Evolutionary conservation across 2,888 invertebrate species (phyloP), one percentile per base, ranked within the genome.

Genomic region (Drosophila antonietae): DNA sequence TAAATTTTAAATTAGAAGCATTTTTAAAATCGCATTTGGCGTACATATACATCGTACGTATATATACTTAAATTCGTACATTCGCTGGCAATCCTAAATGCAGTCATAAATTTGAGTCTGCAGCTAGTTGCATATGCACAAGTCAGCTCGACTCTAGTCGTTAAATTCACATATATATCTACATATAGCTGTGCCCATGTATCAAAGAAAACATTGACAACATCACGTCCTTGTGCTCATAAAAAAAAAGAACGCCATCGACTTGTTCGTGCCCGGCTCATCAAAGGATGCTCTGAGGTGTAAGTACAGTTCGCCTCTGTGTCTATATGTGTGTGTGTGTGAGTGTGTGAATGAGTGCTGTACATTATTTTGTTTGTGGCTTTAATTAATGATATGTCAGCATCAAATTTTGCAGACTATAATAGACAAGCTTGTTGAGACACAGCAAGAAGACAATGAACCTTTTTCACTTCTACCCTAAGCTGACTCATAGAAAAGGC

Each of bases 371-470:
- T 76, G 68, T 81, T 76, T 76, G 76, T 53, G 58, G 73, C 46
- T 56, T 83, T 74, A 76, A 83, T 84, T 81, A 83, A 86, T 83
- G 71, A 76, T n/a, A 64, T n/a, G 81, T 73, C 79, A 75, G 71
- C 80, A 64, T 65, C 18, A 71, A 73, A 73, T 76, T 68, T 37
- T 59, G 31, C 20, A 44, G 31, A 28, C 61, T 44, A 47, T 23
- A 44, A 47, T 23, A 44, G 56, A 31, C 56, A 55, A 53, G 66
- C 64, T 68, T 46, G 53, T 70, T 66, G 37, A 69, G 66, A 60
- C 59, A 51, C 39, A 37, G 28, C 33, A 52, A 72, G 66, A 56
- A 73, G 71, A 57, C 78, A 76, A 78, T 83, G 68, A 88, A 81
- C 89, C 87, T 70, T 35, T 33, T n/a, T 7, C 9, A 14, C 14